phyloP scores from a whole-genome alignment of 2,888 invertebrate species.

The Xanthia icteritia region DNA sequence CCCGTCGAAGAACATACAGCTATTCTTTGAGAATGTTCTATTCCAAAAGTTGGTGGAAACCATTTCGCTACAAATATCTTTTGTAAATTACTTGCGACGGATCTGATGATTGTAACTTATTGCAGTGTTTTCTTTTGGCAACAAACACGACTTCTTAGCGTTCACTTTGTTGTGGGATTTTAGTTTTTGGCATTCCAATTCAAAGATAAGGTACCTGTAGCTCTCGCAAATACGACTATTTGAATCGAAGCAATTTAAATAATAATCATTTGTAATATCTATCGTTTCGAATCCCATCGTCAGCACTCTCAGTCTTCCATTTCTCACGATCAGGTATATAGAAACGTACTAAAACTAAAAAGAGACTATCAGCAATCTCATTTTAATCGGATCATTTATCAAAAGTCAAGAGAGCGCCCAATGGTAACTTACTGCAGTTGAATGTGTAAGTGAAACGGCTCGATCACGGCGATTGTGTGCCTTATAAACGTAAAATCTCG shows the following conservation, averaged over 20 bases:
- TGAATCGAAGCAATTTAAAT: constrained; percentile 29
- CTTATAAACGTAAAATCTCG: constrained; percentile 61
- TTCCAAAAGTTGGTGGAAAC: constrained; percentile 82
- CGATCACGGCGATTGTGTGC: constrained; percentile 62
- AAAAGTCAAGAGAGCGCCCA: constrained; percentile 64
- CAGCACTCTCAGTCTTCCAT: constrained; percentile 47
- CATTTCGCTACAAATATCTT: constrained; percentile 80
- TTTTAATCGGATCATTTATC: constrained; percentile 69
- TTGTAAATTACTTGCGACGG: constrained; percentile 80
- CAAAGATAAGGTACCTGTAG: background rate
- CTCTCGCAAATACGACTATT: constrained; percentile 8
- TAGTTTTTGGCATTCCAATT: constrained; percentile 14
- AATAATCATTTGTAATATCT: constrained; percentile 38
- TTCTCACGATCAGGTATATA: constrained; percentile 55
- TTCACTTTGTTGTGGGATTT: constrained; percentile 1
- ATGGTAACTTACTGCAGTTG: constrained; percentile 65
- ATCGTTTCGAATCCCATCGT: constrained; percentile 42
- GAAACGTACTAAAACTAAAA: constrained; percentile 58
- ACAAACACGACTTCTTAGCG: constrained; percentile 31
- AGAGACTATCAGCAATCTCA: constrained; percentile 64
- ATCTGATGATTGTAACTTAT: constrained; percentile 79
- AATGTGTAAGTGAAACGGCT: constrained; percentile 61
- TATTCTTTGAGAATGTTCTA: constrained; percentile 83
- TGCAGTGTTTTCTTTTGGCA: constrained; percentile 69
- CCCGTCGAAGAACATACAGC: constrained; percentile 79